Conservation (phyloP, 64 coral and sea anemone species). For the Montipora cactus region DNA sequence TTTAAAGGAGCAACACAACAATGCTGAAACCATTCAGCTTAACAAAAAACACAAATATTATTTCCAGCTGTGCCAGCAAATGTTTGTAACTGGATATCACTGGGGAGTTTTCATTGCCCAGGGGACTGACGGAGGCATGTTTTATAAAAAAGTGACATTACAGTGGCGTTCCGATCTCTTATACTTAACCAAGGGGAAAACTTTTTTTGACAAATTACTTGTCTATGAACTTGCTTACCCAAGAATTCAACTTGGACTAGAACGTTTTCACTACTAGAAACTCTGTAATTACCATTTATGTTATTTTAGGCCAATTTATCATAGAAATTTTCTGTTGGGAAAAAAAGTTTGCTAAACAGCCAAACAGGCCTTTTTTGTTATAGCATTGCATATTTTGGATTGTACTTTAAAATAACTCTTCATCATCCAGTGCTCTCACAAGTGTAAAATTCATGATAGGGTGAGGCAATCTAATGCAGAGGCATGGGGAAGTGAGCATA, state of each 20-base stretch:
- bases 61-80: slow-evolving; percentile 19
- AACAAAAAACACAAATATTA: slow-evolving; percentile 48
- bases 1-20: slow-evolving; percentile 24
- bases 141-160: slow-evolving; percentile 35
- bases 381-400: too few relatives aligned
- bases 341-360: neutral
- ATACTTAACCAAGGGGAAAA: neutral
- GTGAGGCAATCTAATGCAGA: too few relatives aligned
- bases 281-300: neutral
- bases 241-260: slow-evolving; percentile 49
- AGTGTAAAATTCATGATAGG: too few relatives aligned
- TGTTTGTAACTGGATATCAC: slow-evolving; percentile 45
- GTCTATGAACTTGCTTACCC: slow-evolving; percentile 45
- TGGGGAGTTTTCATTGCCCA: slow-evolving; percentile 35
- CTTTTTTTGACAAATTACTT: slow-evolving; percentile 42
- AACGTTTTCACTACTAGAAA: neutral
- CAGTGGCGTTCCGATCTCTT: slow-evolving; percentile 7
- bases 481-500: too few relatives aligned
- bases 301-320: neutral
- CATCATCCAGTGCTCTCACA: too few relatives aligned
- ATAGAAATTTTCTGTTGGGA: slow-evolving; percentile 3
- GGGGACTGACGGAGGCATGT: slow-evolving; percentile 28
- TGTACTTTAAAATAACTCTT: too few relatives aligned
- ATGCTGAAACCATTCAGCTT: slow-evolving; percentile 17
- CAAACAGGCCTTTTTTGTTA: too few relatives aligned